These are phyloP conservation scores for Parasteatoda tepidariorum DNA, from an alignment of 1,140 invertebrate species.

Conservation along the genomic window DNA sequence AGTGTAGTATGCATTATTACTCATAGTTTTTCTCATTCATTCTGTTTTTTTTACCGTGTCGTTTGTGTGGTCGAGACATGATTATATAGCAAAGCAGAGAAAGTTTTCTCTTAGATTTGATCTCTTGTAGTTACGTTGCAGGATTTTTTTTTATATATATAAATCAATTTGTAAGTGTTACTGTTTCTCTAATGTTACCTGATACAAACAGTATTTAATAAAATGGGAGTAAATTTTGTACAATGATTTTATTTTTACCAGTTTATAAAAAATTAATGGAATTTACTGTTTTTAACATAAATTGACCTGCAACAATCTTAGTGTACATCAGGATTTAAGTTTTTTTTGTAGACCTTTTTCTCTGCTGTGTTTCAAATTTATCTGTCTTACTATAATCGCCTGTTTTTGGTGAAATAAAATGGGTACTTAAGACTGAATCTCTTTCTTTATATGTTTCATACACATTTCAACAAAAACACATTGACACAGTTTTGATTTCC, in stretches of 20 bases:
- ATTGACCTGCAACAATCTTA: slow-evolving; percentile 47
- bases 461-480: neutral
- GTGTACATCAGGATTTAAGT: slow-evolving; percentile 33
- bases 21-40: slow-evolving; percentile 48
- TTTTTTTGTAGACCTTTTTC: slow-evolving; percentile 52
- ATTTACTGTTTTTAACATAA: slow-evolving; percentile 37
- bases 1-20: slow-evolving; percentile 50
- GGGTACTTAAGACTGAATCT: slow-evolving; percentile 53
- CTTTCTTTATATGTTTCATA: neutral
- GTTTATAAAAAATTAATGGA: neutral
- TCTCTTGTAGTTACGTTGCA: slow-evolving; percentile 57
- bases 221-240: neutral
- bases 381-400: slow-evolving; percentile 51
- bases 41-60: slow-evolving; percentile 54
- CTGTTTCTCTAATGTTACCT: slow-evolving; percentile 19
- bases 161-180: slow-evolving; percentile 35
- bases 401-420: slow-evolving; percentile 59
- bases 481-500: no score
- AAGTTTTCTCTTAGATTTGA: slow-evolving; percentile 30
- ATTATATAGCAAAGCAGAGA: slow-evolving; percentile 44
- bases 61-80: slow-evolving; percentile 53
- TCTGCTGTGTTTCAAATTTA: slow-evolving; percentile 41
- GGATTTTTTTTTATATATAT: slow-evolving; percentile 23
- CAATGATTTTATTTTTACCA: no score
- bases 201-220: slow-evolving; percentile 19